Evolutionary conservation across 1,140 invertebrate species (phyloP).

Genomic region (Harpegnathos saltator): DNA sequence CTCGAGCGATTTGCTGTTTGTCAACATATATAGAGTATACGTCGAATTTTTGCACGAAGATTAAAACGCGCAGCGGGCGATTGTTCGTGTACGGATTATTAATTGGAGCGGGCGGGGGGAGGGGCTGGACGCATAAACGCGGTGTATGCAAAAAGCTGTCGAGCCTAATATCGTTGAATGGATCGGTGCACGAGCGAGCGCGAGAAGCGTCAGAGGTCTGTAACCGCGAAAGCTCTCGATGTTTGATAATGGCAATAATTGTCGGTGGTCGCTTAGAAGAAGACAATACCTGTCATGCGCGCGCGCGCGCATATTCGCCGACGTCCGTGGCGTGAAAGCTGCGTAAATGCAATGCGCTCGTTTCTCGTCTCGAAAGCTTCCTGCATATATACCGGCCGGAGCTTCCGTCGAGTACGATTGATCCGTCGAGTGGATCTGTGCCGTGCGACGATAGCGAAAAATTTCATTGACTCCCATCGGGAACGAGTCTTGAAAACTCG

Average conservation of each 20-base stretch:
- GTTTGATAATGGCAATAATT: slow-evolving; percentile 62
- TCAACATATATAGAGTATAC: slow-evolving; percentile 14
- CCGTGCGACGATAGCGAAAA: slow-evolving; percentile 39
- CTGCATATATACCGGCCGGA: background rate
- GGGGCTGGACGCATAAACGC: no score
- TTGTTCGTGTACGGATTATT: slow-evolving; percentile 24
- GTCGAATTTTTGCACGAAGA: slow-evolving; percentile 10
- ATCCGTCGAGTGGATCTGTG: slow-evolving; percentile 51
- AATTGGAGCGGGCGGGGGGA: slow-evolving; percentile 6
- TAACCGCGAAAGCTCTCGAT: slow-evolving; percentile 50
- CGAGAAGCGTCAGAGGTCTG: slow-evolving; percentile 19
- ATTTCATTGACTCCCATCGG: slow-evolving; percentile 53
- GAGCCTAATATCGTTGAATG: slow-evolving; percentile 16
- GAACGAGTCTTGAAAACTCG: slow-evolving; percentile 48
- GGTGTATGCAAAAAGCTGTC: slow-evolving; percentile 15
- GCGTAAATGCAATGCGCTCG: slow-evolving; percentile 51
- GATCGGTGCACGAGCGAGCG: background rate
- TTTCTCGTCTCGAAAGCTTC: slow-evolving; percentile 34
- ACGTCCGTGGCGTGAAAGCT: slow-evolving; percentile 32
- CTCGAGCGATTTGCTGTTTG: slow-evolving; percentile 1
- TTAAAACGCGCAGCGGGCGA: background rate
- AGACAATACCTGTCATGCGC: slow-evolving; percentile 53
- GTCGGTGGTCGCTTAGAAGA: slow-evolving; percentile 23
- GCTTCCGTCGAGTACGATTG: slow-evolving; percentile 45
- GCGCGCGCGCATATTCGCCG: background rate